These are phyloP conservation scores for Plutella xylostella DNA, from an alignment of 2,888 invertebrate genomes.

Conservation along the genomic window DNA sequence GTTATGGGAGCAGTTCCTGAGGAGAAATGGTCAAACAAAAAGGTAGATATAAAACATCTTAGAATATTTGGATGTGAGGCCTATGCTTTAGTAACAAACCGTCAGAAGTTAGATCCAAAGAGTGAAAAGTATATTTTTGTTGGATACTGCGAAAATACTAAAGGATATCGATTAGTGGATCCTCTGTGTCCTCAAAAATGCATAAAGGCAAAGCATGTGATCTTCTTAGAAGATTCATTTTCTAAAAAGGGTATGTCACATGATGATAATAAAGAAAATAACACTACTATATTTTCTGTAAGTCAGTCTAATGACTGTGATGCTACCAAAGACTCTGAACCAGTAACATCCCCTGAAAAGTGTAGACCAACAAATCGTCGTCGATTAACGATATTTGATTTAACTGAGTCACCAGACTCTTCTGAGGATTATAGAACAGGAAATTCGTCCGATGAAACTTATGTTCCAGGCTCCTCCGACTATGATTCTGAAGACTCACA, in stretches of 20 bases:
- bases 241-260: not conserved
- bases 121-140: slow-evolving; percentile 10
- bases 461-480: not conserved
- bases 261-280: not conserved
- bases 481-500: not conserved
- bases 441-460: not conserved
- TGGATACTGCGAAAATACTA: slow-evolving; percentile 8
- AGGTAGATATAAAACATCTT: slow-evolving; percentile 13
- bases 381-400: not conserved
- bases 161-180: slow-evolving; percentile 14
- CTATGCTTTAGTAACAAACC: slow-evolving; percentile 13
- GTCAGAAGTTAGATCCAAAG: slow-evolving; percentile 15
- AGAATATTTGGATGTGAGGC: slow-evolving; percentile 17
- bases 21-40: slow-evolving; percentile 14
- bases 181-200: slow-evolving; percentile 10
- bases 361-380: not conserved
- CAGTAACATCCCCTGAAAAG: not conserved
- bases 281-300: not conserved
- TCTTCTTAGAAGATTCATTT: slow-evolving; percentile 11
- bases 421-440: not conserved
- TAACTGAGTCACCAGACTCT: too few relatives aligned
- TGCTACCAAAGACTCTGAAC: not conserved
- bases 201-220: slow-evolving; percentile 14
- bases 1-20: slow-evolving; percentile 14
- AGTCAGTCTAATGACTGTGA: not conserved